Evolutionary conservation across 1,140 invertebrate genomes (phyloP).

Genomic region (Cydia strobilella): DNA sequence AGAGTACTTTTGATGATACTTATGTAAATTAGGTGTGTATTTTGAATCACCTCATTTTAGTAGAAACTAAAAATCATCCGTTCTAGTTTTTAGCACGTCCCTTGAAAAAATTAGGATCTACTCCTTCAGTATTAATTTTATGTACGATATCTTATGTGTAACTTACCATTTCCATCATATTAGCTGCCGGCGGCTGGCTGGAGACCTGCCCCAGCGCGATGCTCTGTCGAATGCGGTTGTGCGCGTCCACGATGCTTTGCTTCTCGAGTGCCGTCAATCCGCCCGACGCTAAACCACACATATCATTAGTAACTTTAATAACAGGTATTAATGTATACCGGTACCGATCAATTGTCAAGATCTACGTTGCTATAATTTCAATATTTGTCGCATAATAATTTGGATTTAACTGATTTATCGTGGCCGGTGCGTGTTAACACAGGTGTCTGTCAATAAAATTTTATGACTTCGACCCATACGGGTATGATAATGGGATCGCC

Average conservation of each 20-base stretch:
- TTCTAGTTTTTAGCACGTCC: neutral
- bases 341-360: conserved; percentile 44
- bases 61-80: no score
- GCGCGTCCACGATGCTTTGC: conserved; percentile 87
- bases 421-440: conserved; percentile 58
- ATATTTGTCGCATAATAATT: conserved; percentile 46
- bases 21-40: no score
- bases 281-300: conserved; percentile 80
- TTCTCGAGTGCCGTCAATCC: conserved; percentile 86
- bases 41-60: no score
- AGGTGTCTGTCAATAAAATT: conserved; percentile 75
- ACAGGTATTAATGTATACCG: neutral
- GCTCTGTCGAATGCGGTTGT: conserved; percentile 89
- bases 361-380: conserved; percentile 50
- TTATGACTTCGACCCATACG: conserved; percentile 66
- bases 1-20: no score
- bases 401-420: conserved; percentile 62
- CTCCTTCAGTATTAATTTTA: no score
- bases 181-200: conserved; percentile 88
- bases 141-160: neutral
- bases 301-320: conserved; percentile 20
- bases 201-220: conserved; percentile 89
- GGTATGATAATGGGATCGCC: conserved; percentile 64
- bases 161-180: conserved; percentile 91
- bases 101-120: neutral